These are phyloP conservation scores for Pararge aegeria DNA, from an alignment of 1,140 invertebrate genomes.

Conservation along the genomic window DNA sequence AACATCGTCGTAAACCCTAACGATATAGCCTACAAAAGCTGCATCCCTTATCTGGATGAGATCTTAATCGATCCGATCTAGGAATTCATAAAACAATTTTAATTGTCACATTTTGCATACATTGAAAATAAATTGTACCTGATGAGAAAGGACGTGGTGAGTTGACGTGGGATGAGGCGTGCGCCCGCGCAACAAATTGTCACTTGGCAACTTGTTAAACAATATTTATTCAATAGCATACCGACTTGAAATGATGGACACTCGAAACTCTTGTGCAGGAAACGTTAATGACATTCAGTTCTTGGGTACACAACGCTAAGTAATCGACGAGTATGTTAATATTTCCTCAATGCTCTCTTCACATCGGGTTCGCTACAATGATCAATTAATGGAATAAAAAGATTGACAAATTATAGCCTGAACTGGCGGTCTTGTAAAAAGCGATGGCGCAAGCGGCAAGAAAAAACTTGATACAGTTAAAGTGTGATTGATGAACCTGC, in stretches of 20 bases:
- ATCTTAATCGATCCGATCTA: conserved; percentile 61
- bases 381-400: conserved; percentile 53
- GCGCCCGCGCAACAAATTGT: conserved; percentile 60
- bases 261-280: conserved; percentile 65
- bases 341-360: conserved; percentile 38
- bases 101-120: conserved; percentile 66
- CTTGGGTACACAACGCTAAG: conserved; percentile 43
- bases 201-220: conserved; percentile 70
- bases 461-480: conserved; percentile 75
- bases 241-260: conserved; percentile 58
- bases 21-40: conserved; percentile 52
- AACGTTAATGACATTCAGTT: conserved; percentile 72
- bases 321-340: conserved; percentile 54
- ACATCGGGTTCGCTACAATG: conserved; percentile 26
- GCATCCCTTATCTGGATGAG: conserved; percentile 60
- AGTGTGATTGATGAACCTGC: conserved; percentile 69
- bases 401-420: conserved; percentile 63
- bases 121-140: conserved; percentile 58
- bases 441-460: conserved; percentile 45
- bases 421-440: conserved; percentile 57
- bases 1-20: conserved; percentile 41
- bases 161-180: conserved; percentile 48
- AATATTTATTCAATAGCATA: conserved; percentile 74
- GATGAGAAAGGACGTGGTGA: conserved; percentile 43
- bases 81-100: conserved; percentile 65